Conservation (phyloP, 2,888 invertebrate genomes). For the Pandemis corylana region DNA sequence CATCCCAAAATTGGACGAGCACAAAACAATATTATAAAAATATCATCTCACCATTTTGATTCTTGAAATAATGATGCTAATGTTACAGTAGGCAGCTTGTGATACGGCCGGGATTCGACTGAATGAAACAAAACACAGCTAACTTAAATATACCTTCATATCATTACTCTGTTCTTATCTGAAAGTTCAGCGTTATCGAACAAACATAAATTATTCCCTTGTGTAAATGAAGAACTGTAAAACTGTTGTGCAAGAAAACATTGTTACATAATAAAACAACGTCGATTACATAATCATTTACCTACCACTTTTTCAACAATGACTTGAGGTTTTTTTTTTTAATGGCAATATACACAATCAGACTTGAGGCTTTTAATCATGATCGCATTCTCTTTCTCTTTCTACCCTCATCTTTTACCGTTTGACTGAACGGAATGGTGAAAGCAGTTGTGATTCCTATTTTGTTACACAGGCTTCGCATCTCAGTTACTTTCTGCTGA, state of each 20-base stretch:
- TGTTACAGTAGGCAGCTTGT: background rate
- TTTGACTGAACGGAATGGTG: no score
- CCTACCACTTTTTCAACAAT: no score
- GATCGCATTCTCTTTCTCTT: no score
- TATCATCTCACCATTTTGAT: slow-evolving; percentile 32
- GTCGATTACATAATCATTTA: background rate
- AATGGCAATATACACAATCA: no score
- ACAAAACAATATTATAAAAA: background rate
- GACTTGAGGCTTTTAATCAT: no score
- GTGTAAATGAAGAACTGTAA: background rate
- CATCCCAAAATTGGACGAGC: no score
- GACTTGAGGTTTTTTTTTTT: no score
- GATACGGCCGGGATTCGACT: background rate
- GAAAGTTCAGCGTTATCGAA: background rate
- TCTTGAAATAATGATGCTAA: slow-evolving; percentile 10
- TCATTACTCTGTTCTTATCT: background rate
- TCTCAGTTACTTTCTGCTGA: no score
- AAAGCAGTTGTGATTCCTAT: no score
- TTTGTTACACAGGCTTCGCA: no score
- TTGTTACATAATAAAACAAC: background rate
- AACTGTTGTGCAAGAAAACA: background rate
- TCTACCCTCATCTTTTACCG: no score
- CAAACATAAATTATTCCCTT: slow-evolving; percentile 6
- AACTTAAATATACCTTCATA: slow-evolving; percentile 11
- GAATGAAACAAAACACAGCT: background rate